Evolutionary conservation across 2,888 invertebrate species (phyloP), one percentile per base, ranked within the genome.

Genomic region (Smittia aterrima): DNA sequence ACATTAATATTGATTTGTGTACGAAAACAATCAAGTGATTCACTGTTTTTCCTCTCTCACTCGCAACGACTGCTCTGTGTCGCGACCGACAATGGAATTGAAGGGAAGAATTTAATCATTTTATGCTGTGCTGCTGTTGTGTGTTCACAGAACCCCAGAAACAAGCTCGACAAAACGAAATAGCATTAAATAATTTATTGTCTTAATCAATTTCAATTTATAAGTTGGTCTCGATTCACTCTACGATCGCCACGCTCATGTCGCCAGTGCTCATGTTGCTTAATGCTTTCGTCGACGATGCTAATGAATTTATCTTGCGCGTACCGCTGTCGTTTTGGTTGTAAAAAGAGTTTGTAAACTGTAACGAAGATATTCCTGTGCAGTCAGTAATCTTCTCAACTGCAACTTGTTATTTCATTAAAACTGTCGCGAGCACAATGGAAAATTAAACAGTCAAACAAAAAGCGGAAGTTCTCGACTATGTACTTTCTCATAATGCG

Each of bases 141-240:
- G 47, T 71, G 38, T 53, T 24, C 62, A 9, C 32, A 32, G 32
- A 32, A 32, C 32, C 32, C 32, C 32, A 32, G 32, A 32, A n/a
- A 32, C 32, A 32, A 32, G 32, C 32, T 3, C 38, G 47, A 38
- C 25, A 24, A 54, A 54, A 32, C 41, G 22, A 70, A 53, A 53
- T 18, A 32, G 18, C 27, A 62, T 62, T 62, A 72, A 72, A 72
- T 72, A 72, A 72, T 72, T 72, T 41, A 72, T 72, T 72, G 72
- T 62, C 40, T 72, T 72, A 72, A 72, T 72, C 72, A 72, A 72
- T 72, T 72, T 72, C 72, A 72, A 72, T 72, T 72, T 62, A 66
- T 66, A 70, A 70, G 47, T 70, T 70, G 53, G 70, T 41, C 70
- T 70, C 70, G 53, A 27, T 70, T 68, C 47, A 11, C 32, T 18